These are phyloP conservation scores for Lycopodina hypogea DNA, from an alignment of 37 sponge, comb jelly and placozoan genomes.

Conservation along the genomic window DNA sequence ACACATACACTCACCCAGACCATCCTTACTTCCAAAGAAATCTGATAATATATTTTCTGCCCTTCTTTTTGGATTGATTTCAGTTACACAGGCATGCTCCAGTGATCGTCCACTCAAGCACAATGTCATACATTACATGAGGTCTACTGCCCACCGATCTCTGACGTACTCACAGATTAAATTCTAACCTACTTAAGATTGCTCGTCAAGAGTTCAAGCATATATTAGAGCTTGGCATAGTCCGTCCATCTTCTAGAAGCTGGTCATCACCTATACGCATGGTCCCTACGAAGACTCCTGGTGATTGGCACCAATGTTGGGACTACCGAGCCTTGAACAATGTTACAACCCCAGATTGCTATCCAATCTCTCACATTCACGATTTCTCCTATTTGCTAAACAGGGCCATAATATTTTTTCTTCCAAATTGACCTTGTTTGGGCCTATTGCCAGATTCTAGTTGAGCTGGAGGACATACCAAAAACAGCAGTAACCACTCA, in stretches of 20 bases:
- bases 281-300: conserved; percentile 27
- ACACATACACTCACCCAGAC: background rate
- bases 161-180: conserved; percentile 16
- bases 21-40: conserved; percentile 20
- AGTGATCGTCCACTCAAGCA: conserved; percentile 48
- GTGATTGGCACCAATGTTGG: conserved; percentile 60
- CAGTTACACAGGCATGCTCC: too few relatives aligned
- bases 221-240: conserved; percentile 66
- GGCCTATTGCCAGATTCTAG: conserved; percentile 59
- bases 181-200: conserved; percentile 28
- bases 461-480: conserved; percentile 48
- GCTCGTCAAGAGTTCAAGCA: conserved; percentile 70
- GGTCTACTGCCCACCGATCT: conserved; percentile 40
- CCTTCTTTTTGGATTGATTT: too few relatives aligned
- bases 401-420: conserved; percentile 39
- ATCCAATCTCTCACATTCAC: conserved; percentile 52
- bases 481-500: conserved; percentile 67
- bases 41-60: conserved; percentile 26
- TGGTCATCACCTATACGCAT: conserved; percentile 70
- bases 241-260: conserved; percentile 58
- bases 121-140: conserved; percentile 50
- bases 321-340: conserved; percentile 70
- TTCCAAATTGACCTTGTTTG: conserved; percentile 55
- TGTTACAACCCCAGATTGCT: conserved; percentile 42
- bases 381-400: conserved; percentile 32